A percentile compares a stretch with the other conserved stretches of the same genome.
phyloP scores from a whole-genome alignment of 2,797 vertebrate species.

The Nasua narica region DNA sequence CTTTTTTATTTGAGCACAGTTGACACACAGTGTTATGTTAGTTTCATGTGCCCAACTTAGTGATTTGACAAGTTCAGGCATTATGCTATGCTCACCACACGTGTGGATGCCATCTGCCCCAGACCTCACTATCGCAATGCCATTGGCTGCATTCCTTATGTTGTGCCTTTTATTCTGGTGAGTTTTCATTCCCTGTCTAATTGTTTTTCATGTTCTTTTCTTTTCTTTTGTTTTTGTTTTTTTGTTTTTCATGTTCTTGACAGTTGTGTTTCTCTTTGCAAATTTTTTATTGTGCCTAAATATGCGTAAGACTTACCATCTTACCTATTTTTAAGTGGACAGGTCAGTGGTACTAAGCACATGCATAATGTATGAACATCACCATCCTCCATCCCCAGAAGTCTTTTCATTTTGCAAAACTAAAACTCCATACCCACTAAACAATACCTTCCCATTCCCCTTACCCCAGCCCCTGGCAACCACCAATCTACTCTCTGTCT shows the following conservation, averaged over 20 bases:
- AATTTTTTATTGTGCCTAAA: not conserved
- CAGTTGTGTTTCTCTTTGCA: not conserved
- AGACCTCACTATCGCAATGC: not conserved
- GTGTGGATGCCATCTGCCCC: not conserved
- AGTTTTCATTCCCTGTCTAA: not conserved
- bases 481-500: not conserved
- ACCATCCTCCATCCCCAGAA: not conserved
- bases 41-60: not conserved
- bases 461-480: not conserved
- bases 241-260: not conserved
- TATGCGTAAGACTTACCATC: not conserved
- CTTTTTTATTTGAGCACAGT: not conserved
- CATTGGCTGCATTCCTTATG: not conserved
- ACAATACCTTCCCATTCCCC: not conserved
- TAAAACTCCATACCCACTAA: not conserved
- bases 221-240: no score
- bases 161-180: not conserved
- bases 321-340: not conserved
- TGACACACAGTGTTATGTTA: not conserved
- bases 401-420: not conserved
- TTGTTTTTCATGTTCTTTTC: not conserved
- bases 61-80: not conserved
- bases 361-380: not conserved
- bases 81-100: not conserved
- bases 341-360: not conserved